phyloP scores from a whole-genome alignment of 2,888 invertebrate species.

The Tachystola acroxantha region DNA sequence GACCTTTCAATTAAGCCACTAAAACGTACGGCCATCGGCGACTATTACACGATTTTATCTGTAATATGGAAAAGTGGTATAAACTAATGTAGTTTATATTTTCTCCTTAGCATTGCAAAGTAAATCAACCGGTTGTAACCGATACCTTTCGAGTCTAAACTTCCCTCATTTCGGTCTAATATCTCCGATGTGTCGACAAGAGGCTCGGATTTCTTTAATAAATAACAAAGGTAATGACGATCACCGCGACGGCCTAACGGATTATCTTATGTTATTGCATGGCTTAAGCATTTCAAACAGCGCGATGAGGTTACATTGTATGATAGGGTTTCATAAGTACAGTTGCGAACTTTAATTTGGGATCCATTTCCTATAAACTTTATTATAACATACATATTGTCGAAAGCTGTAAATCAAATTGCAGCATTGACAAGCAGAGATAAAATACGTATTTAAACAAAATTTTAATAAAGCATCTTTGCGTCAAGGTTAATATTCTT shows the following conservation, averaged over 20 bases:
- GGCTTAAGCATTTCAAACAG: background rate
- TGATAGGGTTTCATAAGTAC: background rate
- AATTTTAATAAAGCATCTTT: too few species aligned
- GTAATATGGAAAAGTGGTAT: conserved; percentile 42
- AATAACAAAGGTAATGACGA: background rate
- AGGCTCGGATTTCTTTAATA: conserved; percentile 21
- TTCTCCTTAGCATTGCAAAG: conserved; percentile 40
- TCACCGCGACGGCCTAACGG: background rate
- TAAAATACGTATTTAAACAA: too few species aligned
- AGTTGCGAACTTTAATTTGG: too few species aligned
- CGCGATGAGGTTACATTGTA: background rate
- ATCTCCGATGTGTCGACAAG: conserved; percentile 28
- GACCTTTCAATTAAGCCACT: conserved; percentile 55
- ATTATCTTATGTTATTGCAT: conserved; percentile 1
- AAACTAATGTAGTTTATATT: conserved; percentile 45
- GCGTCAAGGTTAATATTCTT: too few species aligned
- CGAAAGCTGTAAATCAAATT: too few species aligned
- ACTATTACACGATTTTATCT: conserved; percentile 52
- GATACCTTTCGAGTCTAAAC: conserved; percentile 33
- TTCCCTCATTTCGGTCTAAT: conserved; percentile 35
- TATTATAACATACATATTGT: too few species aligned
- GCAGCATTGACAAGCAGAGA: too few species aligned
- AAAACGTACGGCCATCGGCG: conserved; percentile 34
- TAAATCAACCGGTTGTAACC: conserved; percentile 40
- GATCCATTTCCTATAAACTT: too few species aligned